A percentile compares a stretch with the other conserved stretches of the same genome.
Conservation (phyloP, 2,888 invertebrate species). For the Erebia ligea region DNA sequence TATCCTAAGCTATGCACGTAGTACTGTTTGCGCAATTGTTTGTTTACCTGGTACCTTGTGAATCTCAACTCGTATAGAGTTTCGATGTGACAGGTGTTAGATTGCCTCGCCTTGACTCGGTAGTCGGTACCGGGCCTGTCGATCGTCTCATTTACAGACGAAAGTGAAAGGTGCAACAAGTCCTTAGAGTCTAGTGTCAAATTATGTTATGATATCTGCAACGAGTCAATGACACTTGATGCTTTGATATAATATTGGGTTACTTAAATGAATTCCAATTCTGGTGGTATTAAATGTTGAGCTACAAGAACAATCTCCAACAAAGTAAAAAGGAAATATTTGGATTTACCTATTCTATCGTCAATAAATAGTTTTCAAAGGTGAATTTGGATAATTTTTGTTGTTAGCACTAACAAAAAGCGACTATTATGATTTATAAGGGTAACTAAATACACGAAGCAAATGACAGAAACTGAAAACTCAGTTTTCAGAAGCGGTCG, state of each 20-base stretch:
- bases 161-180: constrained; percentile 58
- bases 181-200: constrained; percentile 36
- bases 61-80: constrained; percentile 57
- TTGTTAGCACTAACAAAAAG: too few relatives aligned
- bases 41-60: constrained; percentile 59
- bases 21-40: constrained; percentile 66
- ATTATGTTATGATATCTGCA: constrained; percentile 31
- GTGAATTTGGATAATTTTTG: too few relatives aligned
- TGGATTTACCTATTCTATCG: not conserved
- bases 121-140: constrained; percentile 50
- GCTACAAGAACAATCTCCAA: not conserved
- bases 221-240: constrained; percentile 23
- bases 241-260: constrained; percentile 19
- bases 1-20: constrained; percentile 61
- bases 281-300: not conserved
- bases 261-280: constrained; percentile 7
- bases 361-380: not conserved
- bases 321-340: not conserved
- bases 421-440: too few relatives aligned
- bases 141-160: constrained; percentile 53
- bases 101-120: constrained; percentile 52
- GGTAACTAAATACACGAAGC: not conserved
- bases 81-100: constrained; percentile 47
- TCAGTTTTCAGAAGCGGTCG: too few relatives aligned
- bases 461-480: not conserved